Conservation (phyloP, 1,140 invertebrate species). For the Drosophila biarmipes region DNA sequence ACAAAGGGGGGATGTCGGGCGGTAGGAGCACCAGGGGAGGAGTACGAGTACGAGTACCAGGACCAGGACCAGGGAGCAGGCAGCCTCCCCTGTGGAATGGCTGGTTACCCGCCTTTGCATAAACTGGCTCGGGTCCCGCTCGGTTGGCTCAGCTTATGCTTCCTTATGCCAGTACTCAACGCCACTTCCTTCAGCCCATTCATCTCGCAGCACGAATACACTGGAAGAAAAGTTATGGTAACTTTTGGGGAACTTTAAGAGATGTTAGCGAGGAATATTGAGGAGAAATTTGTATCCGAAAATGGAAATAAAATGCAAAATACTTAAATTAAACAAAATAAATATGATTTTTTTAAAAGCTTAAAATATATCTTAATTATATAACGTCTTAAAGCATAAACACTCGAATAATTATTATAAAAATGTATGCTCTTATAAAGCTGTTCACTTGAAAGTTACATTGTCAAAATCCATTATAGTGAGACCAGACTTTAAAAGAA, state of each 20-base stretch:
- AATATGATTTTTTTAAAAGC: no score
- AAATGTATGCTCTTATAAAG: no score
- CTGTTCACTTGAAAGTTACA: no score
- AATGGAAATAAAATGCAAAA: no score
- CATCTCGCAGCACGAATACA: conserved; percentile 64
- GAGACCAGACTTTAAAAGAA: no score
- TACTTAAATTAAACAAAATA: no score
- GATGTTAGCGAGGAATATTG: neutral
- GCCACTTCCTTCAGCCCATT: conserved; percentile 78
- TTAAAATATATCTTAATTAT: no score
- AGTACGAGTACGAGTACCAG: neutral
- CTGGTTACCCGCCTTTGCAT: conserved; percentile 38
- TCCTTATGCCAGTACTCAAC: conserved; percentile 80
- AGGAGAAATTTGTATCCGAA: no score
- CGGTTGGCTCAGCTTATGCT: conserved; percentile 63
- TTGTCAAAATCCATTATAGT: no score
- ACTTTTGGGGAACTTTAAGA: neutral
- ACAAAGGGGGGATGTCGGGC: conserved; percentile 15
- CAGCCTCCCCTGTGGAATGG: conserved; percentile 36
- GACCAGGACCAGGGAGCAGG: conserved; percentile 5
- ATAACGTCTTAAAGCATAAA: no score
- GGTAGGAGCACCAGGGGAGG: neutral
- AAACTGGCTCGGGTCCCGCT: conserved; percentile 43
- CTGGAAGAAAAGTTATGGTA: conserved; percentile 5
- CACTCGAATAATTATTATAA: no score